A percentile compares a stretch with the other conserved stretches of the same genome.
phyloP scores from a whole-genome alignment of 2,113 vertebrate genomes.

The Pomatostomus ruficeps region DNA sequence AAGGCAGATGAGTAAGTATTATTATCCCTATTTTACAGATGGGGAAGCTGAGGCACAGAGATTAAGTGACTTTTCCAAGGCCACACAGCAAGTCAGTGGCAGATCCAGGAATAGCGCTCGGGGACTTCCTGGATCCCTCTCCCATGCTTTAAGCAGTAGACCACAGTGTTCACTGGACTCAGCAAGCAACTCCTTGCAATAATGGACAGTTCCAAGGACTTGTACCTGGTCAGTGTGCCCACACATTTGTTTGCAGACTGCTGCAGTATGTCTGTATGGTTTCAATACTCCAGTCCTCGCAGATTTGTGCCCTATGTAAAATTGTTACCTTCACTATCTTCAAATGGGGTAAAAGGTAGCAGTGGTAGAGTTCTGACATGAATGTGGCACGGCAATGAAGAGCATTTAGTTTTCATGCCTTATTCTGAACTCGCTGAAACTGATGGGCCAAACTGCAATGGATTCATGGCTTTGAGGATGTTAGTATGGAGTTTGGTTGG shows the following conservation, averaged over 20 bases:
- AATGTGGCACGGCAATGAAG: not conserved
- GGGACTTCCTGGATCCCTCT: slow-evolving; percentile 19
- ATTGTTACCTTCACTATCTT: not conserved
- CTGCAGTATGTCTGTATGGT: not conserved
- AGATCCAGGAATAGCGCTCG: slow-evolving; percentile 5
- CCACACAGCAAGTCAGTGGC: slow-evolving; percentile 35
- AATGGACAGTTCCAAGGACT: slow-evolving; percentile 53
- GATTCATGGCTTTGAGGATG: not conserved
- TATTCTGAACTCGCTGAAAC: not conserved
- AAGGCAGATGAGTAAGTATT: slow-evolving; percentile 27
- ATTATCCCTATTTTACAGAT: slow-evolving; percentile 60
- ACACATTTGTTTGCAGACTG: slow-evolving; percentile 1
- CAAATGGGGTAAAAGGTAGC: not conserved
- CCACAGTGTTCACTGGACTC: slow-evolving; percentile 27
- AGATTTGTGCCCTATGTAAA: not conserved
- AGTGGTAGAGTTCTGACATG: not conserved
- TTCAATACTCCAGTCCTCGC: not conserved
- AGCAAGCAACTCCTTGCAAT: slow-evolving; percentile 43
- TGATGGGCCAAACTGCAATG: not conserved
- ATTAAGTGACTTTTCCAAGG: slow-evolving; percentile 54
- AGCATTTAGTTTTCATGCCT: not conserved
- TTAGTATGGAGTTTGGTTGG: not conserved
- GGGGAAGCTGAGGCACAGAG: slow-evolving; percentile 53
- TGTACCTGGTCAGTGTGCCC: slow-evolving; percentile 46
- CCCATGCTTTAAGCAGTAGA: slow-evolving; percentile 40